These are phyloP conservation scores for Tonatia bakeri DNA, from an alignment of 2,113 vertebrate species.

Conservation along the genomic window DNA sequence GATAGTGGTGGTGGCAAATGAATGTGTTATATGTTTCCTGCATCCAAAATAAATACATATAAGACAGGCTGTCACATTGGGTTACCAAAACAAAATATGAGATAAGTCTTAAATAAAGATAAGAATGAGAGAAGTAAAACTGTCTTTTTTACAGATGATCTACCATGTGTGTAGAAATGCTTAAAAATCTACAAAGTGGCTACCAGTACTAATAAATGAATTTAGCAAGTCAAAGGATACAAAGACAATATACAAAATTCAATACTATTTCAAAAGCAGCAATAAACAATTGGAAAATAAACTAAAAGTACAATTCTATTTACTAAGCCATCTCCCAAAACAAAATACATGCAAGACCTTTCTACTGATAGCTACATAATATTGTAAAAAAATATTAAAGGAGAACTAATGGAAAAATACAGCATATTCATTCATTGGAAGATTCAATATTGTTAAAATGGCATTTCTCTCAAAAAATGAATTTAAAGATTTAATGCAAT, in stretches of 20 bases:
- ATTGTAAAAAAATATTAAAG: neutral
- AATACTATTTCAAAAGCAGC: neutral
- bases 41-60: neutral
- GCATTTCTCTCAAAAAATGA: conserved; percentile 31
- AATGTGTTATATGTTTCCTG: neutral
- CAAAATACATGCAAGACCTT: neutral
- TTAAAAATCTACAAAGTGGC: neutral
- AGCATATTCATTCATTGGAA: neutral
- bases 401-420: neutral
- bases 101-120: neutral
- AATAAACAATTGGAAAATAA: neutral
- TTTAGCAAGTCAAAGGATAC: neutral
- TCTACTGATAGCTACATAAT: neutral
- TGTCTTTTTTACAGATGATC: neutral
- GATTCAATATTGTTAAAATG: conserved; percentile 21
- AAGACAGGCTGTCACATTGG: neutral
- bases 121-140: neutral
- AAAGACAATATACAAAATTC: neutral
- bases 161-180: neutral
- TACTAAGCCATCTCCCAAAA: neutral
- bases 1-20: neutral
- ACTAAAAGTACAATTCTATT: neutral
- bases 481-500: neutral
- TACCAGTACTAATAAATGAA: neutral
- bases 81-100: neutral